Evolutionary conservation across 2,888 invertebrate species (phyloP).

Genomic region (Tinea pellionella): DNA sequence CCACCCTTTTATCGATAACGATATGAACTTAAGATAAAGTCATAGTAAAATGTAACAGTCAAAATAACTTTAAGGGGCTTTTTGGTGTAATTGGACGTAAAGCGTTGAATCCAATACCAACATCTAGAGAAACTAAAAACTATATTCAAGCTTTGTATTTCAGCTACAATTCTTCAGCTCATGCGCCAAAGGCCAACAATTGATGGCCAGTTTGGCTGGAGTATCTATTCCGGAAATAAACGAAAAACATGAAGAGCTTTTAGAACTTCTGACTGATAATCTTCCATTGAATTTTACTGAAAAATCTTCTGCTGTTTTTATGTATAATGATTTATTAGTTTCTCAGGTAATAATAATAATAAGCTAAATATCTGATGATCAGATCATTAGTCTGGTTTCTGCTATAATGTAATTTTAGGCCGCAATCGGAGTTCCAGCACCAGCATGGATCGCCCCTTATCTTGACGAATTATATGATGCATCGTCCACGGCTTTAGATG

Average conservation of each 20-base stretch:
- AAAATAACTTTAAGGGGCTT: too few species aligned
- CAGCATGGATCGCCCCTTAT: background rate
- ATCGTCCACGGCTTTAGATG: conserved; percentile 30
- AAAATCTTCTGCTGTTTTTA: background rate
- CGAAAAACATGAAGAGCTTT: background rate
- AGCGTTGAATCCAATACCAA: too few species aligned
- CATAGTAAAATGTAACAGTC: too few species aligned
- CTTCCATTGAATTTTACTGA: background rate
- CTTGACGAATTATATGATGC: background rate
- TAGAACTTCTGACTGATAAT: background rate
- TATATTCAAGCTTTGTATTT: too few species aligned
- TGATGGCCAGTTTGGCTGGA: background rate
- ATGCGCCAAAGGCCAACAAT: conserved; percentile 35
- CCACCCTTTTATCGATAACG: too few species aligned
- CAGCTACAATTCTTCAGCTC: conserved; percentile 18
- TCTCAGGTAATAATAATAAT: background rate
- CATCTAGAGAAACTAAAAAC: too few species aligned
- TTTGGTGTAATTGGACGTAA: too few species aligned
- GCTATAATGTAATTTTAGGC: background rate
- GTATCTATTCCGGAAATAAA: background rate
- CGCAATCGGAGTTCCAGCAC: conserved; percentile 8
- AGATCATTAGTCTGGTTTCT: too few species aligned
- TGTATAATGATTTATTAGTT: conserved; percentile 5
- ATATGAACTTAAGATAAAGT: too few species aligned
- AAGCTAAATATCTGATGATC: too few species aligned